Percentiles rank a stretch among this genome's conserved stretches.
Evolutionary conservation across 2,113 vertebrate genomes (phyloP).

Genomic region (Catharus minimus): DNA sequence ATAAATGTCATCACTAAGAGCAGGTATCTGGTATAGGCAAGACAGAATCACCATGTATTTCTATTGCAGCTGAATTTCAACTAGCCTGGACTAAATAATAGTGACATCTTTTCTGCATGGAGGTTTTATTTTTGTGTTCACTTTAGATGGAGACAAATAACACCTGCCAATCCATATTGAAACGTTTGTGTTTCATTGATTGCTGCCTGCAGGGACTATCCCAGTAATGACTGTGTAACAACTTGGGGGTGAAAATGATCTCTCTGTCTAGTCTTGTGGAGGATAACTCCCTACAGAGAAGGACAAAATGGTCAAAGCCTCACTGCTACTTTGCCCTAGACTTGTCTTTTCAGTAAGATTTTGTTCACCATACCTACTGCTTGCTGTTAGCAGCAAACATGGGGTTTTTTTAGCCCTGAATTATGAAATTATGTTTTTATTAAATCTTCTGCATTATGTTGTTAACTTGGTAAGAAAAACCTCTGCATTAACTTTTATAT

Average conservation of each 20-base stretch:
- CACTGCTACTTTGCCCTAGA: constrained; percentile 26
- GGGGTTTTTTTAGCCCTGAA: constrained; percentile 16
- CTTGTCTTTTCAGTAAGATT: constrained; percentile 37
- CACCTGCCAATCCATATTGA: constrained; percentile 43
- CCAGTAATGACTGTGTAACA: constrained; percentile 42
- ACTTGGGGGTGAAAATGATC: constrained; percentile 54
- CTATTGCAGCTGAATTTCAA: neutral
- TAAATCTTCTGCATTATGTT: constrained; percentile 11
- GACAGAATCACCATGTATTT: neutral
- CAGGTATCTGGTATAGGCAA: neutral
- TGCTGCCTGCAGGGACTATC: constrained; percentile 44
- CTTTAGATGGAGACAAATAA: constrained; percentile 46
- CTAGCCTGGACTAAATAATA: neutral
- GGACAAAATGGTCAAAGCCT: constrained; percentile 50
- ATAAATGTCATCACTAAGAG: neutral
- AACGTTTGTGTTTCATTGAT: constrained; percentile 63
- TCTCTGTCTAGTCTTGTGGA: constrained; percentile 48
- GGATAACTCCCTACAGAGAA: constrained; percentile 34
- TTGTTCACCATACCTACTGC: constrained; percentile 33
- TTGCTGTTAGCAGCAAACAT: constrained; percentile 18
- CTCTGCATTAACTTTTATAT: constrained; percentile 25
- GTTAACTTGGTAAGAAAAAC: constrained; percentile 44
- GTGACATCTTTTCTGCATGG: neutral
- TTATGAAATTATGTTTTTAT: constrained; percentile 41
- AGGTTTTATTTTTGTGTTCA: constrained; percentile 48